These are phyloP conservation scores for Periophthalmus modestus DNA, from an alignment of 2,113 vertebrate species.

Conservation along the genomic window DNA sequence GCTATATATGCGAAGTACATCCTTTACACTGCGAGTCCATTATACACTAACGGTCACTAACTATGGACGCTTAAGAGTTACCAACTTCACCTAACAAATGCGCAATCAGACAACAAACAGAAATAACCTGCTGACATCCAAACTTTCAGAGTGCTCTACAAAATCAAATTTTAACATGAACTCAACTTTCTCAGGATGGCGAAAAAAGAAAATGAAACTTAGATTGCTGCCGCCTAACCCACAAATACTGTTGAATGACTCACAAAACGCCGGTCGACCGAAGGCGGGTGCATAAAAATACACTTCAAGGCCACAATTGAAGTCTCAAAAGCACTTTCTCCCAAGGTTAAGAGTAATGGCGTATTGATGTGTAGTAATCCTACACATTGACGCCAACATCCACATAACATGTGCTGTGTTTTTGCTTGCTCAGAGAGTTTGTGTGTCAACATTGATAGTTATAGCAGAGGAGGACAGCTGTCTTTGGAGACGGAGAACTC, in stretches of 20 bases:
- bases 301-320: neutral
- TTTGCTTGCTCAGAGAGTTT: neutral
- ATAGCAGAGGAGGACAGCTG: conserved; percentile 49
- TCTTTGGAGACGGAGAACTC: conserved; percentile 50
- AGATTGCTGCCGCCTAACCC: neutral
- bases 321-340: neutral
- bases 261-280: neutral
- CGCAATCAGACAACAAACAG: no score
- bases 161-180: neutral
- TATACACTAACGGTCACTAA: no score
- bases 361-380: neutral
- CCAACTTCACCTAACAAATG: no score
- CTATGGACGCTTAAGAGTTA: no score
- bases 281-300: neutral
- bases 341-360: neutral
- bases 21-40: no score
- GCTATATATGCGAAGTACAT: no score
- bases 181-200: neutral
- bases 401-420: neutral
- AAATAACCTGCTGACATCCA: neutral
- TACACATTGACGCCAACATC: neutral
- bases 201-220: neutral
- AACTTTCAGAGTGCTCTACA: neutral
- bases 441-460: conserved; percentile 17
- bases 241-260: conserved; percentile 3